Evolutionary conservation across 1,140 invertebrate species (phyloP).

Genomic region (Hesperophylax magnus): DNA sequence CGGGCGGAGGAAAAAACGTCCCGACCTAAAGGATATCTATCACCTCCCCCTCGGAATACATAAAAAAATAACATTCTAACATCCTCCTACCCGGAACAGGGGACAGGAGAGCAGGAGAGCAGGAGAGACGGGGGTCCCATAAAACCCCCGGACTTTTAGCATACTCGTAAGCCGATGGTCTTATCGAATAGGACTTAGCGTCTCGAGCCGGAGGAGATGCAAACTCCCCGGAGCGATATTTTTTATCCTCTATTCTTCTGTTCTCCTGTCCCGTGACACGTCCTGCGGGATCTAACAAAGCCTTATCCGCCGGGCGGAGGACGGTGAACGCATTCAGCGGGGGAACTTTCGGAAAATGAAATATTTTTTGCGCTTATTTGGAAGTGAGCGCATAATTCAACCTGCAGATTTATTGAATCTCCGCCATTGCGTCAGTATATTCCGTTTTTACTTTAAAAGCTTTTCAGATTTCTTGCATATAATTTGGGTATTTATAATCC

Average conservation of each 20-base stretch:
- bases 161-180: conserved; percentile 55
- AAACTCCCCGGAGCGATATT: conserved; percentile 58
- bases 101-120: conserved; percentile 1
- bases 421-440: conserved; percentile 12
- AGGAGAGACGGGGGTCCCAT: conserved; percentile 8
- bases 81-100: conserved; percentile 39
- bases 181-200: conserved; percentile 58
- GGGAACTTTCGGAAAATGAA: conserved; percentile 28
- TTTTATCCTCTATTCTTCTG: conserved; percentile 49
- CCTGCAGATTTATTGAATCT: conserved; percentile 19
- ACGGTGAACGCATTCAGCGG: not conserved
- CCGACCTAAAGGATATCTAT: conserved; percentile 57
- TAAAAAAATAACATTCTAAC: conserved; percentile 57
- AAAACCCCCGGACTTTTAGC: conserved; percentile 49
- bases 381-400: conserved; percentile 38
- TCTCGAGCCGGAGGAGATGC: conserved; percentile 44
- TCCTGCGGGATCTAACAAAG: conserved; percentile 54
- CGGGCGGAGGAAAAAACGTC: conserved; percentile 48
- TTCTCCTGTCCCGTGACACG: conserved; percentile 45
- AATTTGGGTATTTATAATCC: too few relatives aligned
- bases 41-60: conserved; percentile 56
- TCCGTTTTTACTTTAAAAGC: not conserved
- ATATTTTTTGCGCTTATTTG: conserved; percentile 48
- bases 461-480: too few relatives aligned
- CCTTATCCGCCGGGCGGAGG: conserved; percentile 22